Base-by-base conservation (phyloP, 2,888 invertebrate genomes). In the Melanargia galathea region DNA sequence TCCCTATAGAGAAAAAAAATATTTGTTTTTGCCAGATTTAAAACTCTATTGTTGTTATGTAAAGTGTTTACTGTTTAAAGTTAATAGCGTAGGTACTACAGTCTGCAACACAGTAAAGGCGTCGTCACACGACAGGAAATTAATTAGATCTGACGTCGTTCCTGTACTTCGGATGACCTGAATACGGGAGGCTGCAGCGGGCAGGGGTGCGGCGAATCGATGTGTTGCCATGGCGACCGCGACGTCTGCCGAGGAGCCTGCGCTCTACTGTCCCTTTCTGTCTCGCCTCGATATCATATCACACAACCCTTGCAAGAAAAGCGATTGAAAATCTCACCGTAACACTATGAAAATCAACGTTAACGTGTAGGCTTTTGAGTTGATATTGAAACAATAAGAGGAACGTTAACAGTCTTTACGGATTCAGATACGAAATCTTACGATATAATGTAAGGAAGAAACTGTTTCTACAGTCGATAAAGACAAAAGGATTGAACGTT, bases 231-330 rank as follows among this genome's bases (percentile, higher is more conserved):
- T 88, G 78, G 82, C 85, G 80, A 91, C 90, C 81, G 90, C 90
- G 87, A 91, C 90, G 91, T 90, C 91, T 91, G 90, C 90, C 87
- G 89, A 90, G 90, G 84, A 90, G 88, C 83, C 89, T 90, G 90
- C 87, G 86, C 87, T 86, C 86, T 89, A 89, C 90, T 90, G 83
- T 90, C 91, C 83, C 88, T 89, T 82, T 91, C 90, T 90, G 84
- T 91, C 90, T 91, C 90, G 90, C 86, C 88, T 86, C 84, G 87
- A 86, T 91, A 90, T 91, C 90, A 90, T 91, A 90, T 90, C 90
- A 89, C 86, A 87, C 80, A 70, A 65, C 63, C 61, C 68, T 66
- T 58, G 68, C 40, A 49, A 67, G n/a, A 64, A 71, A 75, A 82
- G 79, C 56, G 75, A 61, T 71, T 49, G 66, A 78, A 73, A 43